Conservation (phyloP, 2,797 vertebrate genomes). For the Lutjanus argentimaculatus region DNA sequence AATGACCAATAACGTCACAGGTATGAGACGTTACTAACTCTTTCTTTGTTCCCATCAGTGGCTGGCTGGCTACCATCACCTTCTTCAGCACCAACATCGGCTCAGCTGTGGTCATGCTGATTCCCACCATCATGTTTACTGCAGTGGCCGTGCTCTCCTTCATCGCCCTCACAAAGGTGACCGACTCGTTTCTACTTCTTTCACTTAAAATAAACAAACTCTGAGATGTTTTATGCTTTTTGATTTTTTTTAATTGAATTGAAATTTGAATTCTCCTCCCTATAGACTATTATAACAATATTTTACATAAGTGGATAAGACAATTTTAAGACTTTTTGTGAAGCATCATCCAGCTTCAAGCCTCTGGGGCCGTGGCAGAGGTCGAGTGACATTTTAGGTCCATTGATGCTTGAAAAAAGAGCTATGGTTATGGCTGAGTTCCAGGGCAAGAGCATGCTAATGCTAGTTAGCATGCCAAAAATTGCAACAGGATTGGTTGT, state of each 20-base stretch:
- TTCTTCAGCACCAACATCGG: constrained; percentile 97
- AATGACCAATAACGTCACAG: background rate
- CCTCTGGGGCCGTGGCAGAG: too few species aligned
- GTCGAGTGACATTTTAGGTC: background rate
- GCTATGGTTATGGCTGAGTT: too few species aligned
- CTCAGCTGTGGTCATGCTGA: constrained; percentile 97
- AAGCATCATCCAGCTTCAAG: background rate
- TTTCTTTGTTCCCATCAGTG: constrained; percentile 80
- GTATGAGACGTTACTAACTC: constrained; percentile 5
- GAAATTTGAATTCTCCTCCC: background rate
- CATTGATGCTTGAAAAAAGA: background rate
- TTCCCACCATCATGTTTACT: constrained; percentile 97
- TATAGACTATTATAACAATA: background rate
- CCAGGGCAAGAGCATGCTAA: too few species aligned
- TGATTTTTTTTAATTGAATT: background rate
- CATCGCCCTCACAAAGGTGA: constrained; percentile 96
- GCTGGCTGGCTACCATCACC: constrained; percentile 97
- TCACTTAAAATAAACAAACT: background rate
- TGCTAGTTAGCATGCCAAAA: too few species aligned
- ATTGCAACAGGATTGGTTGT: too few species aligned
- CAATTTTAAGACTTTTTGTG: background rate
- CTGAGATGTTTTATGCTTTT: background rate
- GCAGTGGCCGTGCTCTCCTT: constrained; percentile 94
- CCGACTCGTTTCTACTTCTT: background rate
- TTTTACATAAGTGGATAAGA: background rate